Evolutionary conservation across 2,113 vertebrate genomes (phyloP).

Genomic region (Fulica atra): DNA sequence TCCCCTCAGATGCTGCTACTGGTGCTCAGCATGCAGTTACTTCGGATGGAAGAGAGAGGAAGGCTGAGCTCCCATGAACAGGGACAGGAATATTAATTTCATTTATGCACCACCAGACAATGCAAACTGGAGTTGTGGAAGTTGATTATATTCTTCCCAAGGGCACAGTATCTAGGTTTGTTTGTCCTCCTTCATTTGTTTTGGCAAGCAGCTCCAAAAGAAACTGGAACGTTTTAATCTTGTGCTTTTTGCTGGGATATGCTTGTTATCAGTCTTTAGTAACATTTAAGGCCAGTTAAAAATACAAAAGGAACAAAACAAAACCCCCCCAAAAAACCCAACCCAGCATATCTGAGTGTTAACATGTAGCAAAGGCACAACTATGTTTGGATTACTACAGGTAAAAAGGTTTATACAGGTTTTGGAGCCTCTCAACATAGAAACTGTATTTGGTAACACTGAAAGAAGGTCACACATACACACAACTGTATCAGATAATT

Average conservation of each 20-base stretch:
- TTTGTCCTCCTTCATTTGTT: constrained; percentile 29
- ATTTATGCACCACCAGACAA: not conserved
- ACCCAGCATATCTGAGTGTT: not conserved
- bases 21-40: not conserved
- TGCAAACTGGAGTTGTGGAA: not conserved
- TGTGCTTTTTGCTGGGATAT: not conserved
- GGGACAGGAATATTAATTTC: not conserved
- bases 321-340: not conserved
- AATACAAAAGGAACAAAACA: not conserved
- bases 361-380: not conserved
- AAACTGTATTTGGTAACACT: not conserved
- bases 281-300: not conserved
- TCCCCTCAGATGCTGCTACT: not conserved
- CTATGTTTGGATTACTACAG: not conserved
- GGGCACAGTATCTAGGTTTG: not conserved
- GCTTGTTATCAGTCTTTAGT: not conserved
- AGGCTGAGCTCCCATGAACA: not conserved
- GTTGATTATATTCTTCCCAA: not conserved
- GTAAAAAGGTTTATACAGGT: not conserved
- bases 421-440: not conserved
- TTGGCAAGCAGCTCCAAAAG: constrained; percentile 8
- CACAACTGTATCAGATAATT: not conserved
- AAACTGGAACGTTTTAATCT: constrained; percentile 5
- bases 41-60: not conserved
- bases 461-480: not conserved